Evolutionary conservation across 2,113 vertebrate species (phyloP).

Genomic region (Macquaria australasica): DNA sequence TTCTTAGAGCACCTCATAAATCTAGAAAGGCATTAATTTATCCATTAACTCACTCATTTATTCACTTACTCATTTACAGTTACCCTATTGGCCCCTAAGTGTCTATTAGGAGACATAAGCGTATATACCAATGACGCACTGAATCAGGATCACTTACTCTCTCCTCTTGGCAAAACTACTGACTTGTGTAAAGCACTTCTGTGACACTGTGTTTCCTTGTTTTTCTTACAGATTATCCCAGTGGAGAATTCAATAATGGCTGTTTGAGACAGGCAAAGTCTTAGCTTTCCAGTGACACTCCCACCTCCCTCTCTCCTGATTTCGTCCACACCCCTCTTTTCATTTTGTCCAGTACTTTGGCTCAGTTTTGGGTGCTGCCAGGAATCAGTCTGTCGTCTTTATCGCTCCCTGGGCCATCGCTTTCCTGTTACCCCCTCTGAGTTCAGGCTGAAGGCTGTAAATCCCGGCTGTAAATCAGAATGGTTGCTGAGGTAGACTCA

Average conservation of each 20-base stretch:
- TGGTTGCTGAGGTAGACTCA: constrained; percentile 72
- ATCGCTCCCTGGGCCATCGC: neutral
- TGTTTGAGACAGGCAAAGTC: constrained; percentile 10
- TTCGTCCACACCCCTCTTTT: neutral
- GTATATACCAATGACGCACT: too few species aligned
- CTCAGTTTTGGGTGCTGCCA: neutral
- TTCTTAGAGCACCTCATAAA: neutral
- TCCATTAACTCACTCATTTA: neutral
- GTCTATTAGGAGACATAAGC: neutral
- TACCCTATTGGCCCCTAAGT: neutral
- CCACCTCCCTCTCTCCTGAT: neutral
- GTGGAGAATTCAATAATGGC: constrained; percentile 22
- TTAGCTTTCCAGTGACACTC: neutral
- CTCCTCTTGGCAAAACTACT: neutral
- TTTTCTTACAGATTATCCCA: constrained; percentile 50
- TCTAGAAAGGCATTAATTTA: neutral
- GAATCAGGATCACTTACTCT: neutral
- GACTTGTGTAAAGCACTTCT: neutral
- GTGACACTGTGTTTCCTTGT: constrained; percentile 1
- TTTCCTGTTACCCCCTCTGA: neutral
- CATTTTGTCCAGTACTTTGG: neutral
- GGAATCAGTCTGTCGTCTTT: neutral
- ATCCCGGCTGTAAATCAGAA: constrained; percentile 46
- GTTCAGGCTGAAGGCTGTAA: constrained; percentile 8
- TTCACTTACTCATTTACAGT: neutral